Evolutionary conservation across 2,888 invertebrate genomes (phyloP).

Genomic region (Gortyna flavago): DNA sequence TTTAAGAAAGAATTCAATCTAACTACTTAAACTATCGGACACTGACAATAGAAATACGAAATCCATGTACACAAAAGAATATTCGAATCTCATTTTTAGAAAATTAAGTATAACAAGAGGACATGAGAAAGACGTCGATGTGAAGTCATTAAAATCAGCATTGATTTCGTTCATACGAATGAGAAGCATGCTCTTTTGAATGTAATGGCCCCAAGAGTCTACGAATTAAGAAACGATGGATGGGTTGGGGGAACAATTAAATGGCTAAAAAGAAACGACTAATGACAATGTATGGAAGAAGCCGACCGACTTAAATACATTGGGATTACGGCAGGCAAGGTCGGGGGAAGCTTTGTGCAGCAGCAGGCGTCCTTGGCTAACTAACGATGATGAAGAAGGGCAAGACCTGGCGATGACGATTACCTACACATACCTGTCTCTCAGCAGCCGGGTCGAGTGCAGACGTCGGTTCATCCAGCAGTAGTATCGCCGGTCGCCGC

Average conservation of each 20-base stretch:
- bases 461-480: conserved; percentile 96
- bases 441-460: conserved; percentile 95
- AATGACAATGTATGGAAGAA: not conserved
- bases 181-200: not conserved
- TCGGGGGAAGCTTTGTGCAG: not conserved
- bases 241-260: not conserved
- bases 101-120: not conserved
- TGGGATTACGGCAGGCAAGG: not conserved
- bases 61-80: not conserved
- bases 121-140: not conserved
- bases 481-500: conserved; percentile 92
- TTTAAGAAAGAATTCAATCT: not conserved
- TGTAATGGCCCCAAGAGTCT: not conserved
- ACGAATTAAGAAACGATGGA: not conserved
- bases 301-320: too few species aligned
- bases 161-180: not conserved
- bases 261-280: not conserved
- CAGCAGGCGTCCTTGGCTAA: not conserved
- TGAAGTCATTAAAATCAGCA: not conserved
- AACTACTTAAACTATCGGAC: not conserved
- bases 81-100: not conserved
- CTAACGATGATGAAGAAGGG: not conserved
- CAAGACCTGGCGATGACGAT: too few species aligned
- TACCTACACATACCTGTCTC: conserved; percentile 89
- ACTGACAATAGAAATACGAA: not conserved